These are phyloP conservation scores for Hassar affinis DNA, from an alignment of 2,113 vertebrate genomes.

Conservation along the genomic window DNA sequence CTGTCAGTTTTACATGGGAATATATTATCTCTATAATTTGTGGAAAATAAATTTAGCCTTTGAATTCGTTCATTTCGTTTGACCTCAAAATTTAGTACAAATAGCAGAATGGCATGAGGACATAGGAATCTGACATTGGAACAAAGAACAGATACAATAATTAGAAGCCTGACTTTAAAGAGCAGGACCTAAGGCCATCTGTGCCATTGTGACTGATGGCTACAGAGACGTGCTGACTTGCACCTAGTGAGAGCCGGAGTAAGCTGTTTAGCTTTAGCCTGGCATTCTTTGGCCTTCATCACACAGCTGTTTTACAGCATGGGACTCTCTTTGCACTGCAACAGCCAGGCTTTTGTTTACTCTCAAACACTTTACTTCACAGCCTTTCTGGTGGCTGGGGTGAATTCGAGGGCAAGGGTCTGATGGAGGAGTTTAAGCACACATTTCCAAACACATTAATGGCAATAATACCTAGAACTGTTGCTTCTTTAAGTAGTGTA, in stretches of 20 bases:
- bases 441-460: conserved; percentile 51
- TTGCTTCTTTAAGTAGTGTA: conserved; percentile 7
- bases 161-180: not conserved
- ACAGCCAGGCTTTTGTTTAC: conserved; percentile 66
- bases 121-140: not conserved
- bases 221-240: conserved; percentile 53
- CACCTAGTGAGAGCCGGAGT: conserved; percentile 44
- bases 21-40: not conserved
- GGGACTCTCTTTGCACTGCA: conserved; percentile 49
- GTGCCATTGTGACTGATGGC: conserved; percentile 8
- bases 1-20: not conserved
- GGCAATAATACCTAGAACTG: conserved; percentile 17
- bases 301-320: conserved; percentile 53
- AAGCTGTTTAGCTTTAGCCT: conserved; percentile 62
- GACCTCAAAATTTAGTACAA: not conserved
- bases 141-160: not conserved
- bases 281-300: conserved; percentile 65
- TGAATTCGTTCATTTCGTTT: not conserved
- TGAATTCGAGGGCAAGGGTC: conserved; percentile 46
- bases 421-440: conserved; percentile 51
- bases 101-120: not conserved
- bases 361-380: conserved; percentile 57
- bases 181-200: not conserved
- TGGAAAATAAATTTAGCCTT: not conserved
- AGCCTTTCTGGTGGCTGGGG: conserved; percentile 51